Evolutionary conservation across 2,797 vertebrate species (phyloP).

Genomic region (Cheirogaleus major): DNA sequence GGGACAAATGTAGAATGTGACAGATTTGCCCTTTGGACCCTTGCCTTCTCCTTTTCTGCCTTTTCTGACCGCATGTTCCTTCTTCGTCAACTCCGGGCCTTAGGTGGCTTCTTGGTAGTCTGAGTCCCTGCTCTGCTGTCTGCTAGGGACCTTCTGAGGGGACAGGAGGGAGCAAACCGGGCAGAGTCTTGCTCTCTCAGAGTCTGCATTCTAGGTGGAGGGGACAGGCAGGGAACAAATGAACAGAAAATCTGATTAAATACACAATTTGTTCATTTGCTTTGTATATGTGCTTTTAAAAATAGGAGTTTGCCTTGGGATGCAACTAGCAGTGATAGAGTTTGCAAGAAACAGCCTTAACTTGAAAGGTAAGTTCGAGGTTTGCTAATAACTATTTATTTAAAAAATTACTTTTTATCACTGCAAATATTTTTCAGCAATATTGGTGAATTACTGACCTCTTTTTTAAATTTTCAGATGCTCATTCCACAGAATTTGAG

Average conservation of each 20-base stretch:
- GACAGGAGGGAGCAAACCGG: not conserved
- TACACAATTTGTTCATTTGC: not conserved
- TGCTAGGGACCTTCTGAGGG: not conserved
- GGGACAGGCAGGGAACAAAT: not conserved
- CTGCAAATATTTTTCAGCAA: not conserved
- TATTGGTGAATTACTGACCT: constrained; percentile 7
- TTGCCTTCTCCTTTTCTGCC: not conserved
- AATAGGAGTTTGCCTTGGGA: constrained; percentile 88
- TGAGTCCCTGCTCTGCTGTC: not conserved
- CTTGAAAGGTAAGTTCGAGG: constrained; percentile 84
- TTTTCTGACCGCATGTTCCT: not conserved
- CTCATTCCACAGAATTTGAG: constrained; percentile 90
- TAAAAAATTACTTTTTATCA: not conserved
- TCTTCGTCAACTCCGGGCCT: not conserved
- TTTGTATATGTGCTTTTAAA: constrained; percentile 26
- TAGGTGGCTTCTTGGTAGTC: not conserved
- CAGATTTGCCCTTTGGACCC: not conserved
- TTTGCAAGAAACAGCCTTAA: constrained; percentile 88
- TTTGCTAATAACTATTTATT: constrained; percentile 7
- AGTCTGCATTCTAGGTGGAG: not conserved
- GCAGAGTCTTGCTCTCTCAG: not conserved
- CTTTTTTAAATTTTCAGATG: constrained; percentile 83
- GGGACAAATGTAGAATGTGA: not conserved
- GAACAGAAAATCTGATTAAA: not conserved
- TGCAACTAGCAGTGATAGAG: constrained; percentile 89